A percentile compares a stretch with the other conserved stretches of the same genome.
Evolutionary conservation across 2,888 invertebrate species (phyloP).

Genomic region (Zygothrica quintamaculata): DNA sequence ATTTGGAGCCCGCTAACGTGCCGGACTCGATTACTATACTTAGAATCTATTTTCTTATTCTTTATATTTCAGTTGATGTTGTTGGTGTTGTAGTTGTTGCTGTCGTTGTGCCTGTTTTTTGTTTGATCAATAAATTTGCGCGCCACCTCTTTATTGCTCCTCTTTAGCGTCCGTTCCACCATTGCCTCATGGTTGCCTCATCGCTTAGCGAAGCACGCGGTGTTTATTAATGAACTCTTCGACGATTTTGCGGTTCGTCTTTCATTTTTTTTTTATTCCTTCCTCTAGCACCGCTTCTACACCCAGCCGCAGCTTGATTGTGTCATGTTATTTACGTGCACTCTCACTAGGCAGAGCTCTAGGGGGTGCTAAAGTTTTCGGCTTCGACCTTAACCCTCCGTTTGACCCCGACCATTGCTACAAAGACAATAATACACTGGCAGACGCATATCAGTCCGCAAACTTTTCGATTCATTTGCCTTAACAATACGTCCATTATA

Average conservation of each 20-base stretch:
- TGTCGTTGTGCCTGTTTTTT: slow-evolving; percentile 67
- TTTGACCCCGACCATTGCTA: too few relatives aligned
- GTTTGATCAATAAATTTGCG: slow-evolving; percentile 73
- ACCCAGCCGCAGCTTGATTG: slow-evolving; percentile 60
- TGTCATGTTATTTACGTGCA: slow-evolving; percentile 69
- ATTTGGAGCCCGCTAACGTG: slow-evolving; percentile 10
- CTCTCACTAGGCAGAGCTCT: slow-evolving; percentile 27
- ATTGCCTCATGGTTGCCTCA: slow-evolving; percentile 34
- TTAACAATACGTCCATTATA: too few relatives aligned
- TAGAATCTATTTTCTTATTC: slow-evolving; percentile 6
- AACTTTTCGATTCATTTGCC: too few relatives aligned
- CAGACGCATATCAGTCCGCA: too few relatives aligned
- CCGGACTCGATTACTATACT: slow-evolving; percentile 10
- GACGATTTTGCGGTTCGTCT: slow-evolving; percentile 22
- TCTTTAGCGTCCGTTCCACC: slow-evolving; percentile 2
- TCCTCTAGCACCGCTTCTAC: too few relatives aligned
- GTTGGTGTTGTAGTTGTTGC: slow-evolving; percentile 7
- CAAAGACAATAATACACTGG: too few relatives aligned
- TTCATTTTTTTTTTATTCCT: too few relatives aligned
- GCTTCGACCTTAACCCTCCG: background rate
- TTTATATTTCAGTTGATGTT: background rate
- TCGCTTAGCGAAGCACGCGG: slow-evolving; percentile 22
- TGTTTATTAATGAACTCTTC: slow-evolving; percentile 73
- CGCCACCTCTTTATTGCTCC: slow-evolving; percentile 35
- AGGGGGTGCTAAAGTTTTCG: too few relatives aligned